phyloP scores from a whole-genome alignment of 2,888 invertebrate genomes.

The Atethmia centrago region DNA sequence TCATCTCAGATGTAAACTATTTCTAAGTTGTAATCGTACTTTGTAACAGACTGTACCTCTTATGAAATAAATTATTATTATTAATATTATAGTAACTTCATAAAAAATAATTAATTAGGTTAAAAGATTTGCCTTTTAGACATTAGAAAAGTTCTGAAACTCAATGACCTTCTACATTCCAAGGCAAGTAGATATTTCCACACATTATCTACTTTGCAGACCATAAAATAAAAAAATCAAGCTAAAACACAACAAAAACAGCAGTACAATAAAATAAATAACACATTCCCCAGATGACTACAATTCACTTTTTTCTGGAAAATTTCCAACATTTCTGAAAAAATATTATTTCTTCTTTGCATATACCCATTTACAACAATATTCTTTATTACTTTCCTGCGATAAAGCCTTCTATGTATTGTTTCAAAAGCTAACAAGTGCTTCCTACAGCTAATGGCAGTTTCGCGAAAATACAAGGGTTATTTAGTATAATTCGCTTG shows the following conservation, averaged over 20 bases:
- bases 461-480: slow-evolving; percentile 46
- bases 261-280: slow-evolving; percentile 16
- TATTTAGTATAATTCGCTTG: slow-evolving; percentile 33
- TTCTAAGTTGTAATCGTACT: too few relatives aligned
- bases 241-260: slow-evolving; percentile 2
- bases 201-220: neutral
- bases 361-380: slow-evolving; percentile 7
- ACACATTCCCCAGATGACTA: neutral
- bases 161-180: neutral
- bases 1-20: too few relatives aligned
- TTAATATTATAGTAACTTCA: too few relatives aligned
- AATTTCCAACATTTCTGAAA: neutral
- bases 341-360: slow-evolving; percentile 17
- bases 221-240: neutral
- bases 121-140: neutral
- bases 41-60: too few relatives aligned
- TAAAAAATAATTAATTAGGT: neutral
- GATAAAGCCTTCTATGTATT: slow-evolving; percentile 50
- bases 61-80: too few relatives aligned
- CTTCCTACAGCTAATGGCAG: slow-evolving; percentile 50
- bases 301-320: neutral
- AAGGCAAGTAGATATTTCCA: neutral
- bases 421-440: slow-evolving; percentile 60
- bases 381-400: slow-evolving; percentile 40
- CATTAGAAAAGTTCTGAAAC: neutral